phyloP scores from a whole-genome alignment of 2,888 invertebrate species.

The Pollenia angustigena region DNA sequence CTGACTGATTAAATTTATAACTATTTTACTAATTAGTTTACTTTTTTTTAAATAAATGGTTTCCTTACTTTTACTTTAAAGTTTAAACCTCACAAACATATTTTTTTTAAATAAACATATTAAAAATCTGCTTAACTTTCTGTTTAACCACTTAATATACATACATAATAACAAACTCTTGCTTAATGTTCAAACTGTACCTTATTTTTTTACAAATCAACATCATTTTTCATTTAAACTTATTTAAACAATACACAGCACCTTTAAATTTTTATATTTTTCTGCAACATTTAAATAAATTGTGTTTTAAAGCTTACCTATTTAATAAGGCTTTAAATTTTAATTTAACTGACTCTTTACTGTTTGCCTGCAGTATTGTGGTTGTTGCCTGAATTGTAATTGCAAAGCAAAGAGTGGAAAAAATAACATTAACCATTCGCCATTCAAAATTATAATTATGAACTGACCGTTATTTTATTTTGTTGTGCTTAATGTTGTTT shows the following conservation, averaged over 20 bases:
- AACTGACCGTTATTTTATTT: conserved; percentile 46
- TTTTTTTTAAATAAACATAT: too few species aligned
- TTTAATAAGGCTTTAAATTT: conserved; percentile 42
- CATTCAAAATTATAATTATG: conserved; percentile 48
- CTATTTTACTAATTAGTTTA: too few species aligned
- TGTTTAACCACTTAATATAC: too few species aligned
- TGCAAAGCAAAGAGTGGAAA: neutral
- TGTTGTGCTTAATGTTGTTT: neutral
- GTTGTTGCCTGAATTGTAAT: neutral
- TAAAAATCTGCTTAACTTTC: too few species aligned
- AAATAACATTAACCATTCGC: conserved; percentile 13
- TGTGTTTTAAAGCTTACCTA: conserved; percentile 23
- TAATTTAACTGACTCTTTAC: conserved; percentile 9
- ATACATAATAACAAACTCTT: too few species aligned
- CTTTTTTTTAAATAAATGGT: too few species aligned
- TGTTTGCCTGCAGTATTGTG: neutral
- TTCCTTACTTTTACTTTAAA: too few species aligned
- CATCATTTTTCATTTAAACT: neutral
- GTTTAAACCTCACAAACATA: too few species aligned
- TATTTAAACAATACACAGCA: neutral
- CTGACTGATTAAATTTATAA: too few species aligned
- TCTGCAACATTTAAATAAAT: neutral
- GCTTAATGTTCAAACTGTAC: too few species aligned
- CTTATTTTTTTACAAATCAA: too few species aligned
- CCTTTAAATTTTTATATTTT: neutral